Conservation (phyloP, 2,797 vertebrate species). For the Myiothlypis coronata region DNA sequence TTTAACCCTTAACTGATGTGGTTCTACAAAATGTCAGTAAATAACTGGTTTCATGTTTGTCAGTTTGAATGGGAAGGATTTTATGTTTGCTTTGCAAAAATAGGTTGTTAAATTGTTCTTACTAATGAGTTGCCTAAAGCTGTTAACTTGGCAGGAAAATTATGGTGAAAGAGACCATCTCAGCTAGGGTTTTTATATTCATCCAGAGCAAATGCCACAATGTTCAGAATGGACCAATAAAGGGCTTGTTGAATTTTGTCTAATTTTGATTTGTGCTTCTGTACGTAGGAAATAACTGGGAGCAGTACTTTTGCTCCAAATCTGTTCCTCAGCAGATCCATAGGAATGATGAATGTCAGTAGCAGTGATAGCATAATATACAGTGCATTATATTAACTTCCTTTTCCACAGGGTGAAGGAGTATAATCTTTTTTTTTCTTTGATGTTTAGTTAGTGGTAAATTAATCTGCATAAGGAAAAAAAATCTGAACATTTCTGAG, state of each 20-base stretch:
- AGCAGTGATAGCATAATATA: background rate
- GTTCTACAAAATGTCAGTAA: background rate
- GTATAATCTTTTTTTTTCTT: background rate
- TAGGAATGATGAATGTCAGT: background rate
- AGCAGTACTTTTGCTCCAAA: background rate
- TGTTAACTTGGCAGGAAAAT: background rate
- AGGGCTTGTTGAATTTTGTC: background rate
- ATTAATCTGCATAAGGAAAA: background rate
- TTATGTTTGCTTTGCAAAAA: background rate
- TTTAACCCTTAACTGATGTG: conserved; percentile 20
- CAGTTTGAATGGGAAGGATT: background rate
- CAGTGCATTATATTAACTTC: background rate
- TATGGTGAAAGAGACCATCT: background rate
- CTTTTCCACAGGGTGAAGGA: background rate
- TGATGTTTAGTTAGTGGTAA: background rate
- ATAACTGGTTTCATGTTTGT: background rate
- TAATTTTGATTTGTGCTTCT: background rate
- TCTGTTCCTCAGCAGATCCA: background rate
- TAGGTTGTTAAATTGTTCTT: background rate
- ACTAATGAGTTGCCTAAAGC: background rate
- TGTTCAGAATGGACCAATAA: background rate
- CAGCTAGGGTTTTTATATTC: background rate
- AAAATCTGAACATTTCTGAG: background rate
- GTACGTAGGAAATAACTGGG: background rate
- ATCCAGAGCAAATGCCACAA: background rate